Percentiles rank a stretch among this genome's conserved stretches.
Conservation (phyloP, 1,140 invertebrate species). For the Leguminivora glycinivorella region DNA sequence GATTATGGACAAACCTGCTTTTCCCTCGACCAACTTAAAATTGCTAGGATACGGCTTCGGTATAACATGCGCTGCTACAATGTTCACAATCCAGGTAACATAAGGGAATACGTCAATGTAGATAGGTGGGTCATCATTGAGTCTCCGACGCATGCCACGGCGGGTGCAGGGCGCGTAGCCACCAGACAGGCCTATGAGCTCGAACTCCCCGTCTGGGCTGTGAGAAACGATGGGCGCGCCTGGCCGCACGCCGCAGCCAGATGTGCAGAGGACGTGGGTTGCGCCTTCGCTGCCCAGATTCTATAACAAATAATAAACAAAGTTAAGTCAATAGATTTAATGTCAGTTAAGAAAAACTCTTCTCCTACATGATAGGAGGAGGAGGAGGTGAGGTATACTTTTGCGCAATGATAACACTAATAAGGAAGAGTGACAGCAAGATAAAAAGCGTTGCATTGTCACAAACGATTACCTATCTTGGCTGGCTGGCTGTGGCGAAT, state of each 20-base stretch:
- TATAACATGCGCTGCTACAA: constrained; percentile 53
- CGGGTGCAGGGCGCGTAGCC: constrained; percentile 51
- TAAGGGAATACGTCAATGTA: constrained; percentile 68
- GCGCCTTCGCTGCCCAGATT: constrained; percentile 58
- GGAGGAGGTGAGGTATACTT: no score
- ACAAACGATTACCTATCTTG: no score
- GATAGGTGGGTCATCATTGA: constrained; percentile 59
- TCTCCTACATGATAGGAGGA: no score
- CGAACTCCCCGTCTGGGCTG: constrained; percentile 52
- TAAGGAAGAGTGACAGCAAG: no score
- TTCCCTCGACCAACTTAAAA: constrained; percentile 51
- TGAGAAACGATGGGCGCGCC: constrained; percentile 61
- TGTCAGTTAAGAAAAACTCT: neutral
- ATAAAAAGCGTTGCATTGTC: no score
- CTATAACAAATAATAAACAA: constrained; percentile 34
- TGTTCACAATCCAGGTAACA: constrained; percentile 59
- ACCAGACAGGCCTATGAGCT: constrained; percentile 58
- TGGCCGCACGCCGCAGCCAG: constrained; percentile 61
- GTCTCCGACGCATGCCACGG: constrained; percentile 48
- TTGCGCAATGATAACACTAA: no score
- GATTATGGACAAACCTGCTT: constrained; percentile 44
- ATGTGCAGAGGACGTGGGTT: constrained; percentile 60
- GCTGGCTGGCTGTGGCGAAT: no score
- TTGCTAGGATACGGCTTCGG: constrained; percentile 58
- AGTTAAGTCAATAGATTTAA: neutral